Evolutionary conservation across 2,113 vertebrate species (phyloP), one percentile per base, ranked within the genome.

Genomic region (Dipodomys merriami): DNA sequence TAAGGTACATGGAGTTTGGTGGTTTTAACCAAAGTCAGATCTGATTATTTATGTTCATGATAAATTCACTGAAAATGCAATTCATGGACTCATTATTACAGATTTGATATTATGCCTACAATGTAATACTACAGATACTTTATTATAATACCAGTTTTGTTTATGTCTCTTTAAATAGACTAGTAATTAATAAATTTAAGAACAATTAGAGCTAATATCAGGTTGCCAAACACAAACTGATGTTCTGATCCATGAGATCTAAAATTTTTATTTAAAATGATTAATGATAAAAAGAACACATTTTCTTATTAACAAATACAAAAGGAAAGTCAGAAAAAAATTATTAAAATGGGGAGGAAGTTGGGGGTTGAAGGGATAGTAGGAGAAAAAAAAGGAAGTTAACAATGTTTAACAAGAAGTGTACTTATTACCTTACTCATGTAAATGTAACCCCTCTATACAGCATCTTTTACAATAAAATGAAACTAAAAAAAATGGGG

Each of bases 231-330:
- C 49, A 74, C 69, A 94, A 88, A 90, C 53, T 91, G 69, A 82
- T 35, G 53, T 83, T 93, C 57, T 88, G 68, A 95, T 7, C 3
- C 73, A 29, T 44, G 49, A 91, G 15, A 67, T 91, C 25, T 73
- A 23, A 83, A 86, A 76, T 83, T 69, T 78, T 69, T 86, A 74
- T 91, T 53, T 53, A 53, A 76, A 91, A 69, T 65, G 1, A 22
- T 65, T 94, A 91, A 91, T 82, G 84, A 64, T 91, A 86, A 89
- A 86, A 88, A 92, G 27, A 73, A 57, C 8, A 76, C 35, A 68
- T 57, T 91, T 0, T 68, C 57, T 77, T 35, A 11, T 35, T 77
- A 49, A 94, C 39, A 92, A 84, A 69, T 57, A 74, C 69, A 19
- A 10, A 13, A 73, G 88, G 19, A 64, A 88, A 67, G 6, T 13